Evolutionary conservation across 2,888 invertebrate genomes (phyloP).

Genomic region (Hyles lineata): DNA sequence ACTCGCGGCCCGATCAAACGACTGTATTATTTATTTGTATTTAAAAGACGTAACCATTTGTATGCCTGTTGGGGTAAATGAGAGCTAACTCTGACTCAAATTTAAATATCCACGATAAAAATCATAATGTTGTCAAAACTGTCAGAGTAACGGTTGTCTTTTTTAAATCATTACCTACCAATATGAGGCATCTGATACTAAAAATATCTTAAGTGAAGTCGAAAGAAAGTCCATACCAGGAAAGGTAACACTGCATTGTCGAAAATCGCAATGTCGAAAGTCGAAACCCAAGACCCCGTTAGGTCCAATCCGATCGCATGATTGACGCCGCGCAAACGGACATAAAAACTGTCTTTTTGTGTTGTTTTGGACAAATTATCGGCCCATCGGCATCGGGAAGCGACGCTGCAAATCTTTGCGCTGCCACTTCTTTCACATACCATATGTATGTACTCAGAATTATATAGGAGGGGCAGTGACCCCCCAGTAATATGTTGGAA

Average conservation of each 20-base stretch:
- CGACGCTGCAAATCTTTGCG: conserved; percentile 48
- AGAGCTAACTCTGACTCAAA: too few species aligned
- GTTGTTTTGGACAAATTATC: conserved; percentile 53
- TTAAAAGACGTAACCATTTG: too few species aligned
- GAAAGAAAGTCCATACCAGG: too few species aligned
- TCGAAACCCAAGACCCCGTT: neutral
- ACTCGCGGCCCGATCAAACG: neutral
- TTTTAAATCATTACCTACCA: too few species aligned
- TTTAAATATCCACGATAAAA: too few species aligned
- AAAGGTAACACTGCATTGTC: too few species aligned
- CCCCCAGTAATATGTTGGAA: neutral
- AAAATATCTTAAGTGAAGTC: too few species aligned
- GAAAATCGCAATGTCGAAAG: neutral
- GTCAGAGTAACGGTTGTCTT: too few species aligned
- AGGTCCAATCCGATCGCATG: conserved; percentile 43
- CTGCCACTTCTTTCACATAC: conserved; percentile 62
- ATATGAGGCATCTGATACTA: too few species aligned
- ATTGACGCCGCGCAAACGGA: conserved; percentile 64
- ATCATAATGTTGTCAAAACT: too few species aligned
- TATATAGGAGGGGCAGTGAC: neutral
- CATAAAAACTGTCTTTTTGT: conserved; percentile 53
- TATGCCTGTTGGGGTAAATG: too few species aligned
- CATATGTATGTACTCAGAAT: conserved; percentile 41
- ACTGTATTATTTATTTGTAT: neutral
- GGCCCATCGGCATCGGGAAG: conserved; percentile 41